Evolutionary conservation across 2,113 vertebrate genomes (phyloP), one percentile per base, ranked within the genome.

Genomic region (Dipodomys ordii): DNA sequence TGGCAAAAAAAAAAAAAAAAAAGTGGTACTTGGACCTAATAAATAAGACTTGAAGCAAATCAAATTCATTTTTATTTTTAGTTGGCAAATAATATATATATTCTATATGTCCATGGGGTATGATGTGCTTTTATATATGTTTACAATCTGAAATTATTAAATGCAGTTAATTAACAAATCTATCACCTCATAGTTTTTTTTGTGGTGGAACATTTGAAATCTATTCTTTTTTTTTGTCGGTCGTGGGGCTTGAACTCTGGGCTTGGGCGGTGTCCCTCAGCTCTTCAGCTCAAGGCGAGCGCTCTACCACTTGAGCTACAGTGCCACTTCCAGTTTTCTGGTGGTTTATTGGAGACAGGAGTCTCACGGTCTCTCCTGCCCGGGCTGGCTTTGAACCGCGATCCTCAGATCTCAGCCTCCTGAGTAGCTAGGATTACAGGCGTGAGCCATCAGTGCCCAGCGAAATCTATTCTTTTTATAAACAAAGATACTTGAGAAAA

Each of bases 11-110:
- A 39, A 39, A 39, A 39, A 39, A 39, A 39, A 74, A 88, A 81
- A 68, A 46, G 86, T 81, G 90, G 87, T 32, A 84, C 28, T 93
- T 91, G 44, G 28, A 88, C 86, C 28, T 20, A 68, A 83, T 22
- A 88, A 96, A 83, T n/a, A 28, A 6, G 28, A 65, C 84, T 62
- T 77, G 32, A 88, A 96, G 62, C 28, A 90, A 95, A 79, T 25
- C 39, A 46, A 86, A 79, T 92, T 82, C 65, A n/a, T 35, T 68
- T 68, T 67, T 27, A 60, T 60, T 69, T 82, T 83, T 62, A 83
- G 60, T 35, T 90, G 79, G 32, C 44, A 49, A 44, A 32, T 32
- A 90, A 81, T 25, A 62, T 39, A 39, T 39, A 39, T 39, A 32
- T 65, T 71, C 8, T 20, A 67, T 27, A 23, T 35, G 35, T 35